These are phyloP conservation scores for Ctena decussata DNA, from an alignment of 2,888 invertebrate genomes.

Conservation along the genomic window DNA sequence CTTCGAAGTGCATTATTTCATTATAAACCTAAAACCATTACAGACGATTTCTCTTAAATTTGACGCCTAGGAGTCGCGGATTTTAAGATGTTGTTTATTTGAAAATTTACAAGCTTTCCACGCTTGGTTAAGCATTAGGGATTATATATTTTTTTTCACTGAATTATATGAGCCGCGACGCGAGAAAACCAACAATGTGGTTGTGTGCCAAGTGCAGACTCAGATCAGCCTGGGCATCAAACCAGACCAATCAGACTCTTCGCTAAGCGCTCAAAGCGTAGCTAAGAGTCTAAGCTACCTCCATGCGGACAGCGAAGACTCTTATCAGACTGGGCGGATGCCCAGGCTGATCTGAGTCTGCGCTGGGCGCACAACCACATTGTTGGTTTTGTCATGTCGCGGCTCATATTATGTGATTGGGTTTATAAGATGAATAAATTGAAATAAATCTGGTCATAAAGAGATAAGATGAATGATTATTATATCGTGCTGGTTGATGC, in stretches of 20 bases:
- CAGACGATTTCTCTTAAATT: not conserved
- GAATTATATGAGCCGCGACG: too few species aligned
- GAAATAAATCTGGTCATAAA: slow-evolving; percentile 5
- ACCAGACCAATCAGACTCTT: too few species aligned
- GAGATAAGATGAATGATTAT: slow-evolving; percentile 14
- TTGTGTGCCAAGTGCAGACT: too few species aligned
- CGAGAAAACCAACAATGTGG: too few species aligned
- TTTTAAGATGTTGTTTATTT: slow-evolving; percentile 7
- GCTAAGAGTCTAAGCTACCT: too few species aligned
- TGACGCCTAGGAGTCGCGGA: slow-evolving; percentile 1
- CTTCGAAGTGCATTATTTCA: not conserved
- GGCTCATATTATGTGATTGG: not conserved
- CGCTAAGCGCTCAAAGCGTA: too few species aligned
- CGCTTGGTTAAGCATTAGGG: slow-evolving; percentile 1
- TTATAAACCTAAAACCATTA: not conserved
- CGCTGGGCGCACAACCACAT: too few species aligned
- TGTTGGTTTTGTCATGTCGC: too few species aligned
- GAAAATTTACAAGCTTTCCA: slow-evolving; percentile 7
- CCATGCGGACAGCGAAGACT: too few species aligned
- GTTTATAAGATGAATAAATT: slow-evolving; percentile 5
- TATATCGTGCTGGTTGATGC: not conserved
- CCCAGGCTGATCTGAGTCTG: too few species aligned
- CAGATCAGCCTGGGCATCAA: too few species aligned
- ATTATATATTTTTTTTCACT: slow-evolving; percentile 8
- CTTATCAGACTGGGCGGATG: too few species aligned